phyloP scores from a whole-genome alignment of 2,888 invertebrate species.

The Eupithecia exiguata region DNA sequence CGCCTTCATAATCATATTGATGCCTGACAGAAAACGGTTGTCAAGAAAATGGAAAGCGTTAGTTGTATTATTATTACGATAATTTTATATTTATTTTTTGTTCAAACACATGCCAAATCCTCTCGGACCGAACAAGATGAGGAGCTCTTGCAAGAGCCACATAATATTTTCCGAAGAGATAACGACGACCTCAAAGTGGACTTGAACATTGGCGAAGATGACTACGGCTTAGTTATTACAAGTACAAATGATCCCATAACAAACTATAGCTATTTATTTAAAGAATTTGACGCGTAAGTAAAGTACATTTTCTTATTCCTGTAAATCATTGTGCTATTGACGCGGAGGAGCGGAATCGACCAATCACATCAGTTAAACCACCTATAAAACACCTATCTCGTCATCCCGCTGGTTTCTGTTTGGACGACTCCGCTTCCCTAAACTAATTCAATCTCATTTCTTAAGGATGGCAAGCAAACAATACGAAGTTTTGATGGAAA shows the following conservation, averaged over 20 bases:
- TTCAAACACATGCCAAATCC: conserved; percentile 8
- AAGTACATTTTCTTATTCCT: neutral
- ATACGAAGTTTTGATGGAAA: conserved; percentile 25
- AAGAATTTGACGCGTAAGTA: conserved; percentile 49
- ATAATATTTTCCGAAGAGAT: conserved; percentile 45
- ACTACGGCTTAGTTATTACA: conserved; percentile 45
- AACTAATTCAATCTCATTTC: neutral
- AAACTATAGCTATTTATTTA: conserved; percentile 39
- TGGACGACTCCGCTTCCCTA: neutral
- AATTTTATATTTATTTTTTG: conserved; percentile 13
- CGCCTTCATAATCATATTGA: neutral
- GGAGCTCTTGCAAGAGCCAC: conserved; percentile 2
- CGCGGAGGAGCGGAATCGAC: neutral
- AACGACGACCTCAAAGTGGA: conserved; percentile 56
- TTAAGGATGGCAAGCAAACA: conserved; percentile 48
- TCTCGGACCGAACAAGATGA: neutral
- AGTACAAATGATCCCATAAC: neutral
- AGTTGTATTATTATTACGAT: neutral
- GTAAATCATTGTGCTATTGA: neutral
- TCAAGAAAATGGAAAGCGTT: conserved; percentile 15
- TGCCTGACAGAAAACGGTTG: conserved; percentile 8
- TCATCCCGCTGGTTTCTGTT: neutral
- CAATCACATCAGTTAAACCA: neutral
- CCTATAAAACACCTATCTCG: neutral
- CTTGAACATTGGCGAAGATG: conserved; percentile 51